phyloP scores from a whole-genome alignment of 2,888 invertebrate genomes.

The Hirtodrosophila cameraria region DNA sequence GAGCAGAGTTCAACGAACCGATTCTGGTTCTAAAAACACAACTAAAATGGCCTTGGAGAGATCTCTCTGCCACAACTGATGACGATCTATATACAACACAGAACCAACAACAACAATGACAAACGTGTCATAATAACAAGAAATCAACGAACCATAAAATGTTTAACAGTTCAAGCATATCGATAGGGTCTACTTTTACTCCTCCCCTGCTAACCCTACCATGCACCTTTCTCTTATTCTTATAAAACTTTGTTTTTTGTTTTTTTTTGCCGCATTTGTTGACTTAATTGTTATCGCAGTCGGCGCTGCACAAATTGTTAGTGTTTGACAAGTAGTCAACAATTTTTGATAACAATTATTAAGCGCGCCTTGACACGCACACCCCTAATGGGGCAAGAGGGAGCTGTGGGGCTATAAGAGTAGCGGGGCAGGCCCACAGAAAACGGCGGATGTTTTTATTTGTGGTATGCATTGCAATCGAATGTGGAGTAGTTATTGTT shows the following conservation, averaged over 20 bases:
- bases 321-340: slow-evolving; percentile 78
- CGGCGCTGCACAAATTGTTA: slow-evolving; percentile 71
- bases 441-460: slow-evolving; percentile 61
- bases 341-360: slow-evolving; percentile 70
- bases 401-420: background rate
- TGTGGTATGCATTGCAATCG: slow-evolving; percentile 31
- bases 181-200: slow-evolving; percentile 33
- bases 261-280: slow-evolving; percentile 52
- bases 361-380: slow-evolving; percentile 44
- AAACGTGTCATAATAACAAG: slow-evolving; percentile 63
- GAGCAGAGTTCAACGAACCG: slow-evolving; percentile 50
- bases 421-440: background rate
- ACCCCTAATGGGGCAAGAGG: background rate
- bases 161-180: slow-evolving; percentile 60
- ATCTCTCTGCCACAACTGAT: slow-evolving; percentile 45
- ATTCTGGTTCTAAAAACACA: background rate
- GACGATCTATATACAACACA: slow-evolving; percentile 42
- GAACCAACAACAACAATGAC: slow-evolving; percentile 9
- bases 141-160: slow-evolving; percentile 70
- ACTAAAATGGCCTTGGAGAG: slow-evolving; percentile 16
- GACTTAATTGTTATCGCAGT: slow-evolving; percentile 70
- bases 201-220: background rate
- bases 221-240: background rate
- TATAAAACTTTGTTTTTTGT: background rate
- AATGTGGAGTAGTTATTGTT: slow-evolving; percentile 10